These are phyloP conservation scores for Marronus borbonicus DNA, from an alignment of 2,888 invertebrate genomes.

Conservation along the genomic window DNA sequence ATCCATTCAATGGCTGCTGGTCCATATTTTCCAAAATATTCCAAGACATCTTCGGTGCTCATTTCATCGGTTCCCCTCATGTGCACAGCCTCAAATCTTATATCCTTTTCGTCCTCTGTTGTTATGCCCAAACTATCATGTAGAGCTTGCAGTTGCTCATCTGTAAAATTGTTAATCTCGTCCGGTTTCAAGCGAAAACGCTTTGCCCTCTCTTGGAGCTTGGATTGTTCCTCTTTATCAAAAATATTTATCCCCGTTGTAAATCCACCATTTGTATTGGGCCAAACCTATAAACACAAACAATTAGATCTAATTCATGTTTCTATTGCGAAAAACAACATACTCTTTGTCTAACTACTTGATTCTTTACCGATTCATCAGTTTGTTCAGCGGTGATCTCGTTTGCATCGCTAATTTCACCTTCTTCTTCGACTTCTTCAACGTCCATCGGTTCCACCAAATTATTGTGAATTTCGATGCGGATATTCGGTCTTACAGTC, in stretches of 20 bases:
- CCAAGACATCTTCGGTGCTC: slow-evolving; percentile 84
- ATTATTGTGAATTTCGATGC: slow-evolving; percentile 71
- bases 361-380: slow-evolving; percentile 24
- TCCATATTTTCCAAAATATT: slow-evolving; percentile 83
- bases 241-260: slow-evolving; percentile 72
- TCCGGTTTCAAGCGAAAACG: slow-evolving; percentile 73
- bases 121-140: slow-evolving; percentile 74
- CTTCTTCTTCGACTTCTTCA: slow-evolving; percentile 69
- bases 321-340: slow-evolving; percentile 8
- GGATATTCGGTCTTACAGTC: slow-evolving; percentile 67
- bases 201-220: slow-evolving; percentile 74
- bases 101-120: slow-evolving; percentile 75
- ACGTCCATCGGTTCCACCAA: slow-evolving; percentile 71
- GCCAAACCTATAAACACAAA: slow-evolving; percentile 58
- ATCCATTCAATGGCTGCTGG: slow-evolving; percentile 89
- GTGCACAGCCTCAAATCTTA: slow-evolving; percentile 82
- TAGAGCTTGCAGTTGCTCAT: slow-evolving; percentile 68
- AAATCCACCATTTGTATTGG: slow-evolving; percentile 68
- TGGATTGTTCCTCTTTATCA: slow-evolving; percentile 70
- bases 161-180: slow-evolving; percentile 67
- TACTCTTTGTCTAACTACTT: slow-evolving; percentile 48
- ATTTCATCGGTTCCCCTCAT: slow-evolving; percentile 83
- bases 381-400: slow-evolving; percentile 57
- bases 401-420: slow-evolving; percentile 67
- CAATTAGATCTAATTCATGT: not conserved